These are phyloP conservation scores for Caenorhabditis auriculariae DNA, from an alignment of 2,888 invertebrate species.

Conservation along the genomic window DNA sequence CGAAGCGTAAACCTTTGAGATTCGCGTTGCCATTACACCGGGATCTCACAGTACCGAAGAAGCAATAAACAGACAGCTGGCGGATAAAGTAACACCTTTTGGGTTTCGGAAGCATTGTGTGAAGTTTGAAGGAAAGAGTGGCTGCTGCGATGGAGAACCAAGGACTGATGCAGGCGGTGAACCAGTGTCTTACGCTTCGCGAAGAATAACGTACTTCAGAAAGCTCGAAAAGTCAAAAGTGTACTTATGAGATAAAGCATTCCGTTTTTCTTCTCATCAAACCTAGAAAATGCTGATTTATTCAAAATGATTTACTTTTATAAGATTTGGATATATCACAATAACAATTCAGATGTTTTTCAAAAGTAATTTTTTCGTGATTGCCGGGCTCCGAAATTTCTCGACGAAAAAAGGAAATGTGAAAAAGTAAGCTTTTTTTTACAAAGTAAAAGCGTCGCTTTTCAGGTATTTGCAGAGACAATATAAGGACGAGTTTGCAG, in stretches of 20 bases:
- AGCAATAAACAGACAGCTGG: slow-evolving; percentile 92
- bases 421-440: slow-evolving; percentile 9
- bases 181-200: slow-evolving; percentile 76
- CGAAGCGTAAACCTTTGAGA: slow-evolving; percentile 15
- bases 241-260: not conserved
- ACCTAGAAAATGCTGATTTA: not conserved
- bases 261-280: not conserved
- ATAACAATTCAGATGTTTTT: not conserved
- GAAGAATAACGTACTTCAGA: too few species aligned
- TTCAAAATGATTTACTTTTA: not conserved
- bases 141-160: slow-evolving; percentile 94
- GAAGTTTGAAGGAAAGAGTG: slow-evolving; percentile 77
- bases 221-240: not conserved
- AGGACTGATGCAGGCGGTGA: slow-evolving; percentile 86
- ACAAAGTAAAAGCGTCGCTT: not conserved
- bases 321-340: not conserved
- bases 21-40: slow-evolving; percentile 70
- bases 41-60: slow-evolving; percentile 88
- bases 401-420: slow-evolving; percentile 11
- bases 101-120: not conserved
- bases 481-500: slow-evolving; percentile 47
- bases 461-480: slow-evolving; percentile 52
- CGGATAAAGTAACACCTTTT: slow-evolving; percentile 78
- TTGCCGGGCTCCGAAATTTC: not conserved
- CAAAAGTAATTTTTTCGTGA: not conserved